Percentiles rank a stretch among this genome's conserved stretches.
Conservation (phyloP, 2,113 vertebrate species). For the Catagonus wagneri region DNA sequence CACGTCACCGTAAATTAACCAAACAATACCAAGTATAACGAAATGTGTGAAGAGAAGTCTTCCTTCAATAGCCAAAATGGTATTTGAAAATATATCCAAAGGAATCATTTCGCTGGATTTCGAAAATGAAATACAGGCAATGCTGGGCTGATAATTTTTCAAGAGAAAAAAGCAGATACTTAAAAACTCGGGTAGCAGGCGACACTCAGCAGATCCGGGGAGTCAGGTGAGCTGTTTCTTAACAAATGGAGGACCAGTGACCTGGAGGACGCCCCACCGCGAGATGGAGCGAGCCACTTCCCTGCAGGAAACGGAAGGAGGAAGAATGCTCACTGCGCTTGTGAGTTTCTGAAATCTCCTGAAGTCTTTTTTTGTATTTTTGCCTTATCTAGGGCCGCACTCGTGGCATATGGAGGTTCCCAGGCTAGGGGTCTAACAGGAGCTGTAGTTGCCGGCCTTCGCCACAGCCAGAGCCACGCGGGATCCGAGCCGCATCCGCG, state of each 20-base stretch:
- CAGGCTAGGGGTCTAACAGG: too few species aligned
- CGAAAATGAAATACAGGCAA: neutral
- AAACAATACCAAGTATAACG: neutral
- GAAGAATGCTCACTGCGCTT: too few species aligned
- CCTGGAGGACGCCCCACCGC: rapidly evolving
- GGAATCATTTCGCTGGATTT: neutral
- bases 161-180: neutral
- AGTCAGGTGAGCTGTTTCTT: too few species aligned
- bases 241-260: neutral
- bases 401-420: too few species aligned
- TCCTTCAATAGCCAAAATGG: neutral
- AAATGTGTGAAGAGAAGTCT: neutral
- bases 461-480: too few species aligned
- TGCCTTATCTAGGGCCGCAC: too few species aligned
- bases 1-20: neutral
- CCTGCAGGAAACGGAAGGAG: neutral
- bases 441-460: too few species aligned
- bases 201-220: neutral
- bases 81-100: neutral
- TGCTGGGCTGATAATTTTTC: neutral
- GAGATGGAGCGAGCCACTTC: neutral
- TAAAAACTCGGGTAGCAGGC: neutral
- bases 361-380: too few species aligned
- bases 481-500: too few species aligned
- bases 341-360: neutral